Evolutionary conservation across 2,113 vertebrate genomes (phyloP).

Genomic region (Mus spicilegus): DNA sequence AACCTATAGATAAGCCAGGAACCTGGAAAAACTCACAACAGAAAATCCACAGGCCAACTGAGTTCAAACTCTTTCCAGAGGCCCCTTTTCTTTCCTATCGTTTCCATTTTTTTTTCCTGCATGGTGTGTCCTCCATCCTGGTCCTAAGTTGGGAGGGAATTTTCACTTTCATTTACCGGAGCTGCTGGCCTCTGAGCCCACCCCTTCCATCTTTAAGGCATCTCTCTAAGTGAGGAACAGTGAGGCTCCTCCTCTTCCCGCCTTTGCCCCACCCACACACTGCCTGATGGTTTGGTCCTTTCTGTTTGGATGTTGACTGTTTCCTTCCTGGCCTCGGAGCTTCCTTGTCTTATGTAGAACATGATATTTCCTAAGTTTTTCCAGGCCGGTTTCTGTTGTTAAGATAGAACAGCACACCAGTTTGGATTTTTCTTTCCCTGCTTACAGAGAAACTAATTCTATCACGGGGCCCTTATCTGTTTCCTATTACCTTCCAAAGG

Average conservation of each 20-base stretch:
- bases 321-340: too few relatives aligned
- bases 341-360: rapidly evolving
- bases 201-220: background rate
- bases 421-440: background rate
- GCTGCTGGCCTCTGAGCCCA: background rate
- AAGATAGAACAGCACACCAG: background rate
- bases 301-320: background rate
- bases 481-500: background rate
- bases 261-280: background rate
- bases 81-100: background rate
- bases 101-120: background rate
- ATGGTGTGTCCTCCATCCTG: rapidly evolving
- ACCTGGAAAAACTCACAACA: too few relatives aligned
- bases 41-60: background rate
- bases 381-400: background rate
- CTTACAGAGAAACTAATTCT: background rate
- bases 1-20: rapidly evolving
- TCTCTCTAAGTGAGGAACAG: too few relatives aligned
- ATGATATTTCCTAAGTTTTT: too few relatives aligned
- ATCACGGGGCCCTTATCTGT: background rate
- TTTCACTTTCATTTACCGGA: background rate
- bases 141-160: too few relatives aligned
- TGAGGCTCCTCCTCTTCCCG: background rate
- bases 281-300: background rate
- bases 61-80: background rate